Evolutionary conservation across 1,140 invertebrate genomes (phyloP).

Genomic region (Temnothorax longispinosus): DNA sequence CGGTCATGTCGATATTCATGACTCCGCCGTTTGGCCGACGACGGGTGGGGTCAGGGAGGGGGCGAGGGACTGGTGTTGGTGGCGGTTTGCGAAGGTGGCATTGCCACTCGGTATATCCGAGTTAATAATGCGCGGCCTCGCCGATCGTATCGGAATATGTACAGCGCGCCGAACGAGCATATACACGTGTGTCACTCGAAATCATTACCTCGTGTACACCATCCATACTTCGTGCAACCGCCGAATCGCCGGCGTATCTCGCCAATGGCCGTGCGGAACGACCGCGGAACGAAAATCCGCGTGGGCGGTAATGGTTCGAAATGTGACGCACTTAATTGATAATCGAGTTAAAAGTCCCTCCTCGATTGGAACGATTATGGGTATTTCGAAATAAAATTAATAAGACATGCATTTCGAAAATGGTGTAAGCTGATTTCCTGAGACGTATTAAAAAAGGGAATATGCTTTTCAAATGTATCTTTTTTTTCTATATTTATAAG

Average conservation of each 20-base stretch:
- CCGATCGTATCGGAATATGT: conserved; percentile 73
- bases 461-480: neutral
- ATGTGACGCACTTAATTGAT: conserved; percentile 44
- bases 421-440: neutral
- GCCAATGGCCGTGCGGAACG: conserved; percentile 8
- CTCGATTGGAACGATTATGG: neutral
- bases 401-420: neutral
- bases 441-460: neutral
- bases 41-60: neutral
- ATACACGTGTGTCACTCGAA: conserved; percentile 60
- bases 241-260: conserved; percentile 33
- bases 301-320: conserved; percentile 39
- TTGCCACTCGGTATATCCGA: conserved; percentile 61
- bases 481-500: neutral
- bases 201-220: conserved; percentile 67
- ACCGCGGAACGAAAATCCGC: conserved; percentile 18
- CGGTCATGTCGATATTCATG: conserved; percentile 65
- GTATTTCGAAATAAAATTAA: neutral
- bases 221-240: conserved; percentile 29
- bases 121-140: conserved; percentile 72
- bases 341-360: conserved; percentile 44
- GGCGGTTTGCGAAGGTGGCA: conserved; percentile 51
- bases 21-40: conserved; percentile 16
- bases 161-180: conserved; percentile 33
- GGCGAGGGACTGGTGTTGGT: conserved; percentile 27